These are phyloP conservation scores for Stichodactyla helianthus DNA, from an alignment of 64 coral and sea anemone genomes.

Conservation along the genomic window DNA sequence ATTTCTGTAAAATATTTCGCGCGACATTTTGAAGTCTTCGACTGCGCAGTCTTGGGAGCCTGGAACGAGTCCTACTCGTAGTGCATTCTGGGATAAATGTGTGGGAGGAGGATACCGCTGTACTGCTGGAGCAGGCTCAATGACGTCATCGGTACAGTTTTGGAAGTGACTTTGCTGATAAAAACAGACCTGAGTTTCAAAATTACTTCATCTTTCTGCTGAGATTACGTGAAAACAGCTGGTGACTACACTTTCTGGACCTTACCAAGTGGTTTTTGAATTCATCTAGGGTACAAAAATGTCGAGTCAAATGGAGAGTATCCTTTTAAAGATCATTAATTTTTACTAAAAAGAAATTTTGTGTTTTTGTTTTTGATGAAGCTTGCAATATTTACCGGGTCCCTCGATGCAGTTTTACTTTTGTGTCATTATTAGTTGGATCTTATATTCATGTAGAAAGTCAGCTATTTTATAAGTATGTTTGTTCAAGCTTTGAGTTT, in stretches of 20 bases:
- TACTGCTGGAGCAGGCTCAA: slow-evolving; percentile 6
- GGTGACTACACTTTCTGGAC: neutral
- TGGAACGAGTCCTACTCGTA: neutral
- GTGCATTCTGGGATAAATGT: neutral
- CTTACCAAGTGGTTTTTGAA: neutral
- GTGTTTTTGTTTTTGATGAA: neutral
- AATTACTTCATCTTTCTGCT: slow-evolving; percentile 14
- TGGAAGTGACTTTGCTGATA: neutral
- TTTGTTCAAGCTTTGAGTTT: too few relatives aligned
- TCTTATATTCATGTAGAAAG: too few relatives aligned
- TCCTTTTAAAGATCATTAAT: slow-evolving; percentile 42
- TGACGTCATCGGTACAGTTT: slow-evolving; percentile 16
- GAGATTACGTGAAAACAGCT: slow-evolving; percentile 3
- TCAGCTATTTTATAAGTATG: too few relatives aligned
- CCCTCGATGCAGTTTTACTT: too few relatives aligned
- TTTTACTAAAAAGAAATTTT: neutral
- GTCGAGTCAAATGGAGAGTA: slow-evolving; percentile 90
- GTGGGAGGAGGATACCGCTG: neutral
- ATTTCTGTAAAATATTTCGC: neutral
- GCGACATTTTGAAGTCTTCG: neutral
- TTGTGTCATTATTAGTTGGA: too few relatives aligned
- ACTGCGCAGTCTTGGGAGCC: neutral
- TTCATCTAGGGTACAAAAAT: slow-evolving; percentile 23
- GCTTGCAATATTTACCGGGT: too few relatives aligned
- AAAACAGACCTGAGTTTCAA: neutral